Base-by-base conservation (phyloP, 2,113 vertebrate genomes). In the human (Homo sapiens) region DNA sequence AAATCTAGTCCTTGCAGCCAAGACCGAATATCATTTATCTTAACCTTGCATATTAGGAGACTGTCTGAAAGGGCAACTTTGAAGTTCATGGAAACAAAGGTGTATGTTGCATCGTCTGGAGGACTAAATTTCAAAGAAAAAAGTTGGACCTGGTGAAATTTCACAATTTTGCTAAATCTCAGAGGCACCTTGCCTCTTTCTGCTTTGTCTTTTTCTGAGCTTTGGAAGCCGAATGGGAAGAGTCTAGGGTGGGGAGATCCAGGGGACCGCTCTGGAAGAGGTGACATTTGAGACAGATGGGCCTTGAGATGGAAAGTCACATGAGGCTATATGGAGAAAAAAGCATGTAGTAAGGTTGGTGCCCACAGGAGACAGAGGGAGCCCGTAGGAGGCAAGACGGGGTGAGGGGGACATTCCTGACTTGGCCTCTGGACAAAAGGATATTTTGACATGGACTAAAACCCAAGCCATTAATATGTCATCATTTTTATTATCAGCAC, bases 1-100 rank as follows among this genome's bases (percentile, higher is more conserved):
- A 97, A 97, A 81, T 93, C 90, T 52, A 57, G 84, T 85, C 88
- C 90, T 97, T 90, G 90, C 83, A 96, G 95, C 88, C 81, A 93
- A 90, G 43, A 85, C 87, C 83, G 93, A 95, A 50, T 64, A 72
- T 50, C 96, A 95, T 90, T 97, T 92, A 92, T 95, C 79, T 85
- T 96, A 68, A 90, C 57, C 40, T 75, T 79, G 35, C 18, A 22
- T 68, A 17, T 93, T 92, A 92, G 81, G 50, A 66, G 45, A 87
- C 64, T 84, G 18, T 50, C 94, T 95, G 30, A 89, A 97, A 97
- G 93, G n/a, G 75, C n/a, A 70, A 68, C 40, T 92, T 68, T 81
- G 90, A 96, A 88, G 45, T 82, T 82, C 80, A 82, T 76, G 79
- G 43, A 85, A 95, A 80, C n/a, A 92, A 86, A 94, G 80, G 8